A percentile compares a stretch with the other conserved stretches of the same genome.
phyloP scores from a whole-genome alignment of 2,888 invertebrate species.

The Daptonema setosum region DNA sequence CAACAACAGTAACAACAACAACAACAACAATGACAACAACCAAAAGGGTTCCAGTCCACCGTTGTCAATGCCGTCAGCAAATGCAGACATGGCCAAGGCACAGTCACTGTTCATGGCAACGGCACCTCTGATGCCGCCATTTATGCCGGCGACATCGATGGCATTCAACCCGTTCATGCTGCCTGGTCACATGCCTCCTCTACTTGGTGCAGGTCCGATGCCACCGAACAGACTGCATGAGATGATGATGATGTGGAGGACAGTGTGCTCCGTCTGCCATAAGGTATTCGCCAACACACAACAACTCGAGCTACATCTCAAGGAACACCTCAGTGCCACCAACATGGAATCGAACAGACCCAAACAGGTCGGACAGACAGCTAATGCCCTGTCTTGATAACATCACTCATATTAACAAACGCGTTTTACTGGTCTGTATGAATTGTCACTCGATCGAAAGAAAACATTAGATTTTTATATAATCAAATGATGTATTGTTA shows the following conservation, averaged over 20 bases:
- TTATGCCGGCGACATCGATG: neutral
- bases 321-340: constrained; percentile 25
- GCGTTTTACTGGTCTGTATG: too few species aligned
- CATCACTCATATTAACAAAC: too few species aligned
- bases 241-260: constrained; percentile 29
- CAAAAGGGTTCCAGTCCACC: neutral
- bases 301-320: constrained; percentile 19
- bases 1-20: too few species aligned
- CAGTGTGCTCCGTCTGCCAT: constrained; percentile 21
- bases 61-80: neutral
- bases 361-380: too few species aligned
- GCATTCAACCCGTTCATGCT: neutral
- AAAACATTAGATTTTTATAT: too few species aligned
- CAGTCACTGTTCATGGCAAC: too few species aligned
- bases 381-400: too few species aligned
- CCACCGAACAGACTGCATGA: constrained; percentile 9
- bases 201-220: constrained; percentile 3
- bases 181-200: neutral
- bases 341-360: too few species aligned
- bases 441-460: too few species aligned
- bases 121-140: neutral
- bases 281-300: constrained; percentile 15
- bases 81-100: too few species aligned
- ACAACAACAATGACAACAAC: too few species aligned
- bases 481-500: too few species aligned